Base-by-base conservation (phyloP, 2,113 vertebrate species). In the Oxyruncus cristatus region DNA sequence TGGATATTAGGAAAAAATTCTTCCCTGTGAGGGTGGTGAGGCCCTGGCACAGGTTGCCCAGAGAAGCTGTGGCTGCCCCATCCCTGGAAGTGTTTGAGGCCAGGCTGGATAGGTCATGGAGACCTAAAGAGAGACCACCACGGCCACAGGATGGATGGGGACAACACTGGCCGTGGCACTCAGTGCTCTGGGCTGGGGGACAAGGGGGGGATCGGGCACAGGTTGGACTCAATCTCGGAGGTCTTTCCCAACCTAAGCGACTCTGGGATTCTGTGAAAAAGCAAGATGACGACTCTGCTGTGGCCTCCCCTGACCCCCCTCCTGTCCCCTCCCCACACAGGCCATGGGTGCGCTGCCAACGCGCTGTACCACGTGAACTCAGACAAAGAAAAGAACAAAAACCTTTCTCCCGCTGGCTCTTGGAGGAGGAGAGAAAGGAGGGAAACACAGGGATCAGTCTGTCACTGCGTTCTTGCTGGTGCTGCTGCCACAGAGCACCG, bases 11-110 rank as follows among this genome's bases (percentile, higher is more conserved):
- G 33, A 3, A 37, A 28, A 28, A 61, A 59, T 30, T 67, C 0
- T 1, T 74, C 8, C 12, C 15, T 44, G 6, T 0, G 5, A 52
- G 12, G 37, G 8, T 33, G 44, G 14, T 1, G 0, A 50, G 21
- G 12, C 22, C 26, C 44, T 58, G 59, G 44, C 32, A 73, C 35
- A 80, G 42, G 33, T 22, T 49, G 13, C 39, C 55, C 65, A 62
- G 74, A 78, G 47, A 0, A 70, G 63, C 73, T 70, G 46, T 5
- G 63, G 46, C 46, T 70, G 28, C 33, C 49, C 41, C 75, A 72
- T 35, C 75, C 49, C 67, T 42, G 42, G 16, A 0, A 32, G 85
- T n/a, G 49, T 0, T 24, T 35, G 9, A 26, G 30, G 21, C 55
- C 39, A 70, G 46, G 39, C 0, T 46, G 46, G 73, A 77, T 1